These are phyloP conservation scores for Megaustenia siamemsis DNA, from an alignment of 2,888 invertebrate genomes.

Conservation along the genomic window DNA sequence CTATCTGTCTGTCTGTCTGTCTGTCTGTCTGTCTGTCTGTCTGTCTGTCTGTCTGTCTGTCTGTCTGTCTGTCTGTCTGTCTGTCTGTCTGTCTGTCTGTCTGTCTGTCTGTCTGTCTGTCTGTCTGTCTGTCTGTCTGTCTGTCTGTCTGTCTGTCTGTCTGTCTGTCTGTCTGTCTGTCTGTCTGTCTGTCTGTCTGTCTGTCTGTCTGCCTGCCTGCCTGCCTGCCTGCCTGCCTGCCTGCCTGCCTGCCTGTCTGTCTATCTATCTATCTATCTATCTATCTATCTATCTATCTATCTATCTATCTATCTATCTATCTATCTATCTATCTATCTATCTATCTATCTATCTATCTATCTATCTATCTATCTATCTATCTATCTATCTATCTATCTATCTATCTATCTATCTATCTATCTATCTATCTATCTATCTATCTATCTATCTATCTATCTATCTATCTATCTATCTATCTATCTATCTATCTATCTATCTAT, in stretches of 20 bases:
- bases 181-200: no score
- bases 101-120: background rate
- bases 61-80: slow-evolving; percentile 6
- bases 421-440: background rate
- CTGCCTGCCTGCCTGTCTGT: no score
- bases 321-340: background rate
- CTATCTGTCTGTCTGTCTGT: no score
- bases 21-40: background rate
- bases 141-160: slow-evolving; percentile 18
- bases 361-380: no score
- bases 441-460: background rate
- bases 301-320: background rate
- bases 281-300: background rate
- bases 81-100: background rate
- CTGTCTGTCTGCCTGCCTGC: no score
- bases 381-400: no score
- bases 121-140: slow-evolving; percentile 3
- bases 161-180: slow-evolving; percentile 5
- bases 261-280: no score
- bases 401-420: no score
- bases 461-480: no score
- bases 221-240: no score
- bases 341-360: background rate
- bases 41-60: background rate
- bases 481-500: background rate